Base-by-base conservation (phyloP, 1,140 invertebrate species). In the Lepidotrigona ventralis region DNA sequence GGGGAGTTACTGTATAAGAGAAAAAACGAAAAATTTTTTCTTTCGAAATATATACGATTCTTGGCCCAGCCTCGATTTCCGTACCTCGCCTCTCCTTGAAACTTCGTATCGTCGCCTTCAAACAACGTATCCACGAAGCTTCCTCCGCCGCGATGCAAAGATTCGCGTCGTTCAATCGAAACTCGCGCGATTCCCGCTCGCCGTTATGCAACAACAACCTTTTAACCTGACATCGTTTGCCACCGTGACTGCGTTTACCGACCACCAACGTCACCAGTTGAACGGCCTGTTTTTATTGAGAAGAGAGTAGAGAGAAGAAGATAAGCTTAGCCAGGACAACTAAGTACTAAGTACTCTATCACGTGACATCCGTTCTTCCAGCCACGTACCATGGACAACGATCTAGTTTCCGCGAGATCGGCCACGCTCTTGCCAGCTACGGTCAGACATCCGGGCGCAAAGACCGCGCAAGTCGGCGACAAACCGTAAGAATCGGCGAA, bases 231-330 rank as follows among this genome's bases (percentile, higher is more conserved):
- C 84, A 83, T 54, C 80, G 74, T 66, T 83, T 69, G 74, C 64
- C 60, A 6, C 33, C 39, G 29, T 54, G 56, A 11, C 46, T 72
- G 17, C 51, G 80, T 12, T 75, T 85, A 19, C 84, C 79, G 58
- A 76, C 80, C 56, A 87, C 56, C 64, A 87, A 69, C 39, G 80
- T 85, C 29, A 82, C 70, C n/a, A 87, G 83, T 83, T 85, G 80
- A 80, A 83, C 29, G 51, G 84, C 76, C 80, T 85, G 68, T 87
- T 79, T 85, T 54, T 46, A 87, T 72, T 66, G 71, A 71, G 78
- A 81, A 71, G 78, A 81, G 39, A 33, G n/a, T n/a, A n/a, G n/a
- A n/a, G n/a, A n/a, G n/a, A n/a, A n/a, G 26, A 84, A 74, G 77
- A 84, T 72, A 74, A 84, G 68, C 60, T 29, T 68, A 80, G 58